Evolutionary conservation across 2,113 vertebrate genomes (phyloP).

Genomic region (Trinectes maculatus): DNA sequence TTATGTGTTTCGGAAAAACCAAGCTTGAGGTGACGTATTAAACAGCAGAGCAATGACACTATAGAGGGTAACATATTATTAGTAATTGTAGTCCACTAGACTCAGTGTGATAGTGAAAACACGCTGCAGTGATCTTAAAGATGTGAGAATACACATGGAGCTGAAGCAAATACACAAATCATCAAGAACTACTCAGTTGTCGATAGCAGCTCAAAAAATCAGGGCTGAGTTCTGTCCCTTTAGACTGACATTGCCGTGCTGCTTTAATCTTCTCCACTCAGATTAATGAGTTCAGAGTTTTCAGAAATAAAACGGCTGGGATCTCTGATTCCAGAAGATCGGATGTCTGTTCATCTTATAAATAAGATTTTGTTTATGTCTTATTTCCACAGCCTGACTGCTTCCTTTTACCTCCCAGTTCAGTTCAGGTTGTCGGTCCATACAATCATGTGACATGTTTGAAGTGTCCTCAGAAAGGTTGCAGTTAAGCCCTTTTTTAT

Average conservation of each 20-base stretch:
- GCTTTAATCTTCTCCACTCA: constrained; percentile 64
- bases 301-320: constrained; percentile 55
- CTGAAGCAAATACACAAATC: background rate
- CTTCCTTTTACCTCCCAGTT: constrained; percentile 5
- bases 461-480: constrained; percentile 43
- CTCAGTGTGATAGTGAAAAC: background rate
- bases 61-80: constrained; percentile 13
- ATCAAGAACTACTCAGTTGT: constrained; percentile 2
- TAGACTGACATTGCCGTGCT: constrained; percentile 38
- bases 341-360: constrained; percentile 3
- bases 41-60: constrained; percentile 10
- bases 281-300: constrained; percentile 60
- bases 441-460: constrained; percentile 17
- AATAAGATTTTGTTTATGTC: constrained; percentile 15
- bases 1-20: constrained; percentile 41
- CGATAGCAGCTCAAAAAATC: constrained; percentile 34
- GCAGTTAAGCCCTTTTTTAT: constrained; percentile 46
- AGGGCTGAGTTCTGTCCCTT: constrained; percentile 27
- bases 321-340: constrained; percentile 41
- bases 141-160: background rate
- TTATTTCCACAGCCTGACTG: background rate
- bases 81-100: background rate
- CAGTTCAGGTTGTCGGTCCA: constrained; percentile 17
- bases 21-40: constrained; percentile 39
- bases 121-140: background rate